phyloP scores from a whole-genome alignment of 1,140 invertebrate species.

The Euura saliciscinereae region DNA sequence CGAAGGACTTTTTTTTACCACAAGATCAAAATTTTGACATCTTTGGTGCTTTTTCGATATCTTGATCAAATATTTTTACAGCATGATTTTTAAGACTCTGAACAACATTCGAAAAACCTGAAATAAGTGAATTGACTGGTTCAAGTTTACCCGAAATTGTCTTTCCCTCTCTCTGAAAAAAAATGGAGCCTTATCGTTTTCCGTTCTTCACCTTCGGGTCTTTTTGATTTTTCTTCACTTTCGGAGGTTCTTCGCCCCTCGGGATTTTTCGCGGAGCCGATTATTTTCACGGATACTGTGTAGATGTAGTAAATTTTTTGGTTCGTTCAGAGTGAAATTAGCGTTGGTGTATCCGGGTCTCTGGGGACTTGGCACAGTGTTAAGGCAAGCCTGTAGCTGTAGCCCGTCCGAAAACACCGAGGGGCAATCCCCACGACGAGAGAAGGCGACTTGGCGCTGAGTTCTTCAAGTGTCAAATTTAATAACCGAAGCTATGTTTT shows the following conservation, averaged over 20 bases:
- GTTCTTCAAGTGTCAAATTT: conserved; percentile 60
- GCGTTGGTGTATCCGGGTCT: neutral
- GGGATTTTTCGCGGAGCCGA: neutral
- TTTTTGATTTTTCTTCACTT: no score
- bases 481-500: conserved; percentile 43
- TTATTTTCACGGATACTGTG: neutral
- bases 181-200: no score
- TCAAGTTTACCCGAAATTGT: no score
- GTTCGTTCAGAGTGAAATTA: neutral
- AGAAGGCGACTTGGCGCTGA: conserved; percentile 34
- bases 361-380: neutral
- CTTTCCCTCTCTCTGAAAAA: no score
- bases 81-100: no score
- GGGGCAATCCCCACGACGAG: neutral
- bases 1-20: no score
- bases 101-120: no score
- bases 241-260: neutral
- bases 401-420: neutral
- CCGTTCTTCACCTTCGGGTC: no score
- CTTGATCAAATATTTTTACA: no score
- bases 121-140: no score
- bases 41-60: no score
- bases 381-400: neutral
- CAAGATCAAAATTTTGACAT: no score
- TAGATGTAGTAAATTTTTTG: neutral